Evolutionary conservation across 2,797 vertebrate species (phyloP).

Genomic region (Myiothlypis chrysogaster): DNA sequence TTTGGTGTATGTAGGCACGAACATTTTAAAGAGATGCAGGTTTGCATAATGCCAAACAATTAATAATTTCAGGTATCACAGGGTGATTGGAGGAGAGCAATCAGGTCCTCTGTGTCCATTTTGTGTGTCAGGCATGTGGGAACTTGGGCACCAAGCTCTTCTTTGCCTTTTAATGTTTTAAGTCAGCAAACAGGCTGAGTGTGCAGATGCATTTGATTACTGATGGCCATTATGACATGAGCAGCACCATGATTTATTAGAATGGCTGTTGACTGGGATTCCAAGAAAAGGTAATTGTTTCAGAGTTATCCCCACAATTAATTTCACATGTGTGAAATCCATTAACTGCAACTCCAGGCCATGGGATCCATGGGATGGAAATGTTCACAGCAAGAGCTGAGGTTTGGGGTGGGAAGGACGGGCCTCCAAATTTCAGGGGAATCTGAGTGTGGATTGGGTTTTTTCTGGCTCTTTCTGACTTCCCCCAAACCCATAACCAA

Average conservation of each 20-base stretch:
- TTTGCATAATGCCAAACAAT: not conserved
- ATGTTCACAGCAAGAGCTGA: not conserved
- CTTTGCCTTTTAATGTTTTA: not conserved
- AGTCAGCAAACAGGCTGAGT: not conserved
- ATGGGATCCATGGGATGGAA: not conserved
- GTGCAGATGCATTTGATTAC: slow-evolving; percentile 41
- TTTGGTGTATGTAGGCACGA: not conserved
- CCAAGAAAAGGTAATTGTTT: slow-evolving; percentile 42
- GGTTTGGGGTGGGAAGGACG: not conserved
- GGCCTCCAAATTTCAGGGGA: not conserved
- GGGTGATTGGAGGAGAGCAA: not conserved
- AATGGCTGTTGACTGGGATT: not conserved
- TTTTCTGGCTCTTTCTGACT: not conserved
- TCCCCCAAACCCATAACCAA: not conserved
- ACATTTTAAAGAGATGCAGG: not conserved
- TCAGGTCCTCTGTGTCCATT: not conserved
- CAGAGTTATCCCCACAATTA: slow-evolving; percentile 26
- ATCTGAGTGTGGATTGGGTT: accelerated
- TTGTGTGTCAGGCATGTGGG: accelerated
- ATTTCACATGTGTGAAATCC: slow-evolving; percentile 25
- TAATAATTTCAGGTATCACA: not conserved
- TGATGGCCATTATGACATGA: not conserved
- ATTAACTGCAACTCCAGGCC: not conserved
- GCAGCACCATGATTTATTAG: not conserved
- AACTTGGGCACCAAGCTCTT: not conserved